Percentiles rank a stretch among this genome's conserved stretches.
Conservation (phyloP, 92 coral and sea anemone species). For the Epizoanthus stellaris region DNA sequence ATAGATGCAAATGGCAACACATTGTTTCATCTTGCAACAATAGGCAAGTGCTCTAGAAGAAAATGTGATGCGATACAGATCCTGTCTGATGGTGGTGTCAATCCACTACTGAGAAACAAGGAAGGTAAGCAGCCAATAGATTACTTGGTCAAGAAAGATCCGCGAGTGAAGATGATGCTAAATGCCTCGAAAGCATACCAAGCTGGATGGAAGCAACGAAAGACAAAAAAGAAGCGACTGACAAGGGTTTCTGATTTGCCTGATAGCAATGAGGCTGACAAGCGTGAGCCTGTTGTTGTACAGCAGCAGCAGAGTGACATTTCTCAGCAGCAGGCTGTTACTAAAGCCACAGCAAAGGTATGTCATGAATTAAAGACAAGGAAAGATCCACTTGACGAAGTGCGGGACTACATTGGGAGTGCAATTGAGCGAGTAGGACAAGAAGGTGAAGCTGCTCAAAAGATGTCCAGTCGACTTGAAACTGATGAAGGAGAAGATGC, state of each 20-base stretch:
- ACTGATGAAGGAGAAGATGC: neutral
- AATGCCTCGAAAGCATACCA: conserved; percentile 50
- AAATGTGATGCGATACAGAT: conserved; percentile 54
- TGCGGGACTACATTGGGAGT: conserved; percentile 31
- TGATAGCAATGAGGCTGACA: conserved; percentile 22
- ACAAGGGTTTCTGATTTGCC: neutral
- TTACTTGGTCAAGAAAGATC: conserved; percentile 62
- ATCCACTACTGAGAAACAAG: conserved; percentile 55
- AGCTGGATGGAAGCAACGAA: conserved; percentile 45
- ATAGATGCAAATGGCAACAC: conserved; percentile 60
- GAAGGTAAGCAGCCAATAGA: conserved; percentile 62
- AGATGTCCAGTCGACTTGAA: neutral
- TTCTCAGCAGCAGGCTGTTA: neutral
- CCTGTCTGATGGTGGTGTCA: conserved; percentile 54
- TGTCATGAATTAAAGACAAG: conserved; percentile 7
- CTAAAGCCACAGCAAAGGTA: conserved; percentile 27
- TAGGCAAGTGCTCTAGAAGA: conserved; percentile 50
- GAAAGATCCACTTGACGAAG: conserved; percentile 54
- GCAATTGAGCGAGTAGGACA: conserved; percentile 33
- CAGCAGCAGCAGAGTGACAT: conserved; percentile 7
- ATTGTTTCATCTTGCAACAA: conserved; percentile 56
- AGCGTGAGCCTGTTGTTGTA: conserved; percentile 6
- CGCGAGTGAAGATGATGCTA: conserved; percentile 53
- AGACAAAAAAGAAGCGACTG: conserved; percentile 41
- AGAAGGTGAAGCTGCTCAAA: neutral